phyloP scores from a whole-genome alignment of 2,797 vertebrate species.

The Sebastes hubbsi region DNA sequence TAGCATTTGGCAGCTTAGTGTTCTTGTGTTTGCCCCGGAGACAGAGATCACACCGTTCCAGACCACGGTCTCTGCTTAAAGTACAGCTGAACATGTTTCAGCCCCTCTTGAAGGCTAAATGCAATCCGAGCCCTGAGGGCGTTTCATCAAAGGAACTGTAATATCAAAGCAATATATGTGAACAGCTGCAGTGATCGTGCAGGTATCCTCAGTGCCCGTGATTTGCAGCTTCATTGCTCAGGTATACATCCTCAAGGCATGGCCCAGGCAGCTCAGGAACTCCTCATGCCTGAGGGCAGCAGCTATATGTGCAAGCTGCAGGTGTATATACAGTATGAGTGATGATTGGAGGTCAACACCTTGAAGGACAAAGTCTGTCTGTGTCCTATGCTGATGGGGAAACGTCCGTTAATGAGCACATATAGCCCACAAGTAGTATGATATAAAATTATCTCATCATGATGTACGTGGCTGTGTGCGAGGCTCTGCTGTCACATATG shows the following conservation, averaged over 20 bases:
- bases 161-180: constrained; percentile 63
- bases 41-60: constrained; percentile 39
- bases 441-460: neutral
- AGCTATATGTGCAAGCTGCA: neutral
- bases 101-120: constrained; percentile 57
- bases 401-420: neutral
- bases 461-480: neutral
- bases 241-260: constrained; percentile 39
- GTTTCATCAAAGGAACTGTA: constrained; percentile 60
- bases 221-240: constrained; percentile 46
- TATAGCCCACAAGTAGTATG: neutral
- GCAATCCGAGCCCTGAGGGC: constrained; percentile 55
- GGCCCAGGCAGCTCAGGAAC: constrained; percentile 8
- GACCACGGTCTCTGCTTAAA: constrained; percentile 44
- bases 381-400: neutral
- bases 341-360: neutral
- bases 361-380: constrained; percentile 20
- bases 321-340: neutral
- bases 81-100: constrained; percentile 51
- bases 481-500: neutral
- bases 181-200: constrained; percentile 58
- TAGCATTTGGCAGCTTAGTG: constrained; percentile 31
- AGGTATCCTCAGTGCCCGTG: constrained; percentile 28
- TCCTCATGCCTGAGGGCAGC: neutral
- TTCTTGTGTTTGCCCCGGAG: constrained; percentile 45